Conservation (phyloP, 1,140 invertebrate genomes). For the Drosophila ananassae region DNA sequence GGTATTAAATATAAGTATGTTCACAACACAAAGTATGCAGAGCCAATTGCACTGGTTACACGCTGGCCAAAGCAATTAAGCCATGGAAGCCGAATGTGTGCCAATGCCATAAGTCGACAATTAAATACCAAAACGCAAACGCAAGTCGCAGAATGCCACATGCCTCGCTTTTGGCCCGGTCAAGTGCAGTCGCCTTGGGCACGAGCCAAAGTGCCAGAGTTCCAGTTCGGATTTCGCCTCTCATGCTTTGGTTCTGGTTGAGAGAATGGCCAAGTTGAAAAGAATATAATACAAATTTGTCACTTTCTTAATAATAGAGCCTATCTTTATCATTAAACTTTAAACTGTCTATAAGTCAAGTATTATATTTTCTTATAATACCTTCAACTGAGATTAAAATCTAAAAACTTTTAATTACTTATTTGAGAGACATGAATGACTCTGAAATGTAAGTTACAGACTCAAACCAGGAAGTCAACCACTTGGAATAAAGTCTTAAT, state of each 20-base stretch:
- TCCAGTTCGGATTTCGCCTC: constrained; percentile 42
- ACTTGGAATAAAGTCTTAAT: not conserved
- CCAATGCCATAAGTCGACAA: constrained; percentile 71
- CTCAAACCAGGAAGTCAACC: not conserved
- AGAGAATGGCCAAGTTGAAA: constrained; percentile 9
- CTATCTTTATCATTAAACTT: no score
- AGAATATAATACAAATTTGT: constrained; percentile 12
- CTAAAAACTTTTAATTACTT: not conserved
- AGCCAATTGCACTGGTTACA: constrained; percentile 43
- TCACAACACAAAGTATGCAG: constrained; percentile 1
- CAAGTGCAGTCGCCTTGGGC: constrained; percentile 60
- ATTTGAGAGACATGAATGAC: not conserved
- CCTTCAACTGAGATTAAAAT: not conserved
- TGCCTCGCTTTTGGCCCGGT: constrained; percentile 45
- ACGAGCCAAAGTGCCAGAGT: constrained; percentile 39
- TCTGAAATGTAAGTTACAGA: not conserved
- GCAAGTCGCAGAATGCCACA: constrained; percentile 57
- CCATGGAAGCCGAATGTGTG: constrained; percentile 61
- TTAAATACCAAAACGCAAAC: constrained; percentile 51
- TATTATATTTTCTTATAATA: no score
- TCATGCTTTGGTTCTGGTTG: constrained; percentile 52
- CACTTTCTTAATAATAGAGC: no score
- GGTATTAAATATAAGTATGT: not conserved
- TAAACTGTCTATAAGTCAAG: no score
- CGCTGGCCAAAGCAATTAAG: constrained; percentile 70